Evolutionary conservation across 2,113 vertebrate species (phyloP).

Genomic region (Lates calcarifer): DNA sequence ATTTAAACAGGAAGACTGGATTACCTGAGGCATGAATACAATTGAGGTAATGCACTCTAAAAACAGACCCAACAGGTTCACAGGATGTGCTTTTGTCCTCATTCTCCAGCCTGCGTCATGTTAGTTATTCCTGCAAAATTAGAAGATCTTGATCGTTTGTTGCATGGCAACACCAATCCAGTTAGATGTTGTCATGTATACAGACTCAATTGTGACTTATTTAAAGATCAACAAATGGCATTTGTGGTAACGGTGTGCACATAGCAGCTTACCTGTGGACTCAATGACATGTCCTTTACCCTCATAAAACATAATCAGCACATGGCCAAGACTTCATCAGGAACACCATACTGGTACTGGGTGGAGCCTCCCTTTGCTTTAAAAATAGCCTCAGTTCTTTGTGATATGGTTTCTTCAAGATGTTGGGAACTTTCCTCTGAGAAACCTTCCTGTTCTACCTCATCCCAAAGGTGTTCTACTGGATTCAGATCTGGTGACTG

Average conservation of each 20-base stretch:
- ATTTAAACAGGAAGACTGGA: conserved; percentile 61
- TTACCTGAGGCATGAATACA: conserved; percentile 54
- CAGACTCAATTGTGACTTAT: neutral
- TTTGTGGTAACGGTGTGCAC: neutral
- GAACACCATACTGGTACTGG: too few species aligned
- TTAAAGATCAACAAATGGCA: neutral
- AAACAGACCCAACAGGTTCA: neutral
- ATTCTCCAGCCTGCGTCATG: neutral
- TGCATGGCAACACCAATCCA: conserved; percentile 13
- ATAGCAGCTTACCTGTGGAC: neutral
- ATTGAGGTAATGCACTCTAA: conserved; percentile 33
- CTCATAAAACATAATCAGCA: neutral
- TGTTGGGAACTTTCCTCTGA: too few species aligned
- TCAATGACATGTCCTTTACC: neutral
- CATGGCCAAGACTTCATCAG: too few species aligned
- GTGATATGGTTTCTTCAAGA: too few species aligned
- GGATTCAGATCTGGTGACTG: too few species aligned
- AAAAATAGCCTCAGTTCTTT: too few species aligned
- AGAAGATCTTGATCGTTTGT: neutral
- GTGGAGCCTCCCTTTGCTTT: too few species aligned
- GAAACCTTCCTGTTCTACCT: too few species aligned
- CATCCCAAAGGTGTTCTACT: too few species aligned
- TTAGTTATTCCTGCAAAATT: neutral
- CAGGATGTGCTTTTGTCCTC: conserved; percentile 18
- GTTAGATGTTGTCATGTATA: neutral